Base-by-base conservation (phyloP, 2,888 invertebrate species). In the Leptinotarsa juncta region DNA sequence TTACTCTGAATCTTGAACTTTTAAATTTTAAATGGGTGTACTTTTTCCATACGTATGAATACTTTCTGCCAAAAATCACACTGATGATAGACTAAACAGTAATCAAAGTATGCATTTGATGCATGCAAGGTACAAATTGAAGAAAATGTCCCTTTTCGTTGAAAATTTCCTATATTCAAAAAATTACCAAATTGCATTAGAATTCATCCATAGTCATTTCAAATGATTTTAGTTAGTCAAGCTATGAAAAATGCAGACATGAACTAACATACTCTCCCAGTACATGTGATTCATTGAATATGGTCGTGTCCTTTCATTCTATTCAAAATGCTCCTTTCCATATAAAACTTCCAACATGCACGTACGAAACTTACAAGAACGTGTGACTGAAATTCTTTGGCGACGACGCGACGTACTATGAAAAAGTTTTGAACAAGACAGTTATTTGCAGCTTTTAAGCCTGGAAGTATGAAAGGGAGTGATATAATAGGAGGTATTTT, bases 391-490 rank as follows among this genome's bases (percentile, higher is more conserved):
- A 57, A 57, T 20, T 0, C 20, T 57, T 53, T 53, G 2, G 53
- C 53, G 42, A 42, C 10, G 42, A 32, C 32, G 50, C 50, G 14
- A 23, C 23, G 20, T 23, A 57, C 23, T 23, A 23, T 57, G 57
- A 57, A 57, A 57, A 57, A 57, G 5, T 57, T 57, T 20, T 12
- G 23, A 57, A 57, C 57, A 15, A 20, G 57, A 57, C 23, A 57
- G 57, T 20, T 57, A 18, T 57, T 57, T 14, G 14, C 57, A 57
- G 10, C 23, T 57, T 14, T 18, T 53, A 5, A 18, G 18, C 10
- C 23, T 57, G 57, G 57, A 23, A 57, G 23, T 57, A 23, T 57
- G 57, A 26, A 53, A 53, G 53, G 18, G 53, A 53, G 53, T 53
- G 18, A 18, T 18, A 53, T 53, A 53, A 53, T 53, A 53, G 53